phyloP scores from a whole-genome alignment of 1,140 invertebrate genomes.

The Lanistes nyassanus region DNA sequence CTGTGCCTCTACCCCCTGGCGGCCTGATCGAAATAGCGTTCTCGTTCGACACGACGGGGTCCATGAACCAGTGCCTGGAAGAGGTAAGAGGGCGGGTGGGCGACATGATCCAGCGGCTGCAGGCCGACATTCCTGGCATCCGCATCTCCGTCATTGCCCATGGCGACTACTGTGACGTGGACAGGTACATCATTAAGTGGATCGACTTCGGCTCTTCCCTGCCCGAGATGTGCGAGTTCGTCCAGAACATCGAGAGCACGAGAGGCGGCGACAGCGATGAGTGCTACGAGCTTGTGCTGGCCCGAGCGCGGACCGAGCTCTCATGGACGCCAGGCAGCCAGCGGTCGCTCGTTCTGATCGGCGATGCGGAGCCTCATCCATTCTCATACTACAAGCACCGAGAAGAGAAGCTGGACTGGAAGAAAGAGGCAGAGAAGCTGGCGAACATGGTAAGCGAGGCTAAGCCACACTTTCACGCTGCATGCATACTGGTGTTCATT shows the following conservation, averaged over 20 bases:
- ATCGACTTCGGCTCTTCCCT: constrained; percentile 45
- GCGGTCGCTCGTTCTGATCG: constrained; percentile 55
- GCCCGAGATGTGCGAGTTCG: constrained; percentile 43
- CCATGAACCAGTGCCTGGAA: constrained; percentile 52
- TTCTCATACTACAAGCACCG: constrained; percentile 32
- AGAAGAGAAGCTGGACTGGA: constrained; percentile 49
- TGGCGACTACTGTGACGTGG: constrained; percentile 56
- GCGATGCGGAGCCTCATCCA: constrained; percentile 53
- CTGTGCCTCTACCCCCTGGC: constrained; percentile 37
- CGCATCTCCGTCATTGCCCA: constrained; percentile 55
- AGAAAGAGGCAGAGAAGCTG: constrained; percentile 38
- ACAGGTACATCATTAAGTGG: constrained; percentile 47
- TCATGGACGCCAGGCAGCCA: constrained; percentile 57
- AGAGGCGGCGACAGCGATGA: constrained; percentile 47
- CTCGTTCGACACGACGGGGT: constrained; percentile 64
- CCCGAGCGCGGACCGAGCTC: constrained; percentile 46
- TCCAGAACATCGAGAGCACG: constrained; percentile 37
- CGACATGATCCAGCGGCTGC: constrained; percentile 58
- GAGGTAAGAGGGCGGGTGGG: constrained; percentile 51
- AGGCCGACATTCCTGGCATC: constrained; percentile 58
- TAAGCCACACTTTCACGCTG: background rate
- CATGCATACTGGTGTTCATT: background rate
- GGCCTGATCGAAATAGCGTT: constrained; percentile 61
- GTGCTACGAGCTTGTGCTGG: constrained; percentile 57
- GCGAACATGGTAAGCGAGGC: constrained; percentile 23